Evolutionary conservation across 2,797 vertebrate species (phyloP), one percentile per base, ranked within the genome.

Genomic region (Amphiprion clarkii): DNA sequence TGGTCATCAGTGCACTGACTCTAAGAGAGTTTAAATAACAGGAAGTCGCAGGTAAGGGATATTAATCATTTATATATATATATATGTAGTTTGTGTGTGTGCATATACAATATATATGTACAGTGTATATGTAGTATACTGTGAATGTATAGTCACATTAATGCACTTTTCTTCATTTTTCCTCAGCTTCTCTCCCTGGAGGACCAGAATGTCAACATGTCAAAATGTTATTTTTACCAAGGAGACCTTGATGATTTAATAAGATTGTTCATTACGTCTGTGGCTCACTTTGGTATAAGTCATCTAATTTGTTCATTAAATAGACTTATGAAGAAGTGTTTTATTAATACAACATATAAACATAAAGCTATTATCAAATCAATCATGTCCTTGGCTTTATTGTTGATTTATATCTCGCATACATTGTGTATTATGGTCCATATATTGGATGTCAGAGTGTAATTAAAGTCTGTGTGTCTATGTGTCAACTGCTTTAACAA

Each of bases 1-100:
- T 88, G 66, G 14, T 84, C 61, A 54, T 86, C 42, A 71, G 67
- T 58, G 60, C 31, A 0, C 48, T 90, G 55, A 46, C 33, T 10
- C 67, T 78, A 3, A 71, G 44, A 31, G 49, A 36, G 16, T 42
- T 82, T 0, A 48, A 69, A 49, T 90, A 55, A 55, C 46, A 1
- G 67, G 14, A 65, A 0, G 55, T 23, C 27, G 11, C 39, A 82
- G 67, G 60, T 87, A 11, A 72, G 77, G 27, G 27, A 27, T 27
- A 27, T 27, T 27, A 27, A 27, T 27, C 27, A 27, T 27, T 27
- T 27, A 27, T 27, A 27, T 27, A 27, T 27, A 27, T 27, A 27
- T 27, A 27, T 27, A 27, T 27, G 27, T 2, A 27, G 27, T 31
- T 5, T 31, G 31, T 31, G 31, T 31, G 31, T 31, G 31, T 31